Evolutionary conservation across 2,113 vertebrate genomes (phyloP), one percentile per base, ranked within the genome.

Genomic region (Callithrix jacchus): DNA sequence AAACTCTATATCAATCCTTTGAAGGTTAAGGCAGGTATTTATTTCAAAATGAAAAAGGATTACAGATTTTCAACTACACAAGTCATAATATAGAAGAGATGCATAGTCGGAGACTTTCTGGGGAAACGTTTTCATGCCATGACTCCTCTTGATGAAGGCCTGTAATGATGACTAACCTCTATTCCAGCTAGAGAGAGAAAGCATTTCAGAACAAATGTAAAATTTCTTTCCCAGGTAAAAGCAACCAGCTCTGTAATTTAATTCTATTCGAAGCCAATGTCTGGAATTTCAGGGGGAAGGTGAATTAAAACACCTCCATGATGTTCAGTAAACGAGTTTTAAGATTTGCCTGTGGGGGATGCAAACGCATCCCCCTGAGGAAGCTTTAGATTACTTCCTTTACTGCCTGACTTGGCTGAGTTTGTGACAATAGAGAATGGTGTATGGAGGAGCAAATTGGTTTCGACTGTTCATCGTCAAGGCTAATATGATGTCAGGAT

Each of bases 41-140:
- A 96, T 98, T 98, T 98, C 93, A 89, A 93, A 92, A 96, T 93
- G 94, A 95, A 98, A 96, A 64, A 95, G 30, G 93, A 96, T 98
- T 94, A 94, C 49, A 96, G 73, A 91, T 95, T 97, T 95, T 87
- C 89, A 87, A 49, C 37, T 80, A 87, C 12, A 30, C 7, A 71
- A 83, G 71, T 91, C 32, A 35, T 64, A 16, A 2, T 70, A 96
- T 18, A 87, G 80, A 80, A 68, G 93, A 91, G n/a, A 92, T 3
- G 0, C 64, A 77, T 64, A 23, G 35, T 64, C 35, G 56, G 74
- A 91, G 49, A 76, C 64, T 76, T 97, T 94, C 32, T 80, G 88
- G 52, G 94, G 90, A 82, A 35, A 93, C 87, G n/a, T 93, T 85
- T 84, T 88, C 11, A 1, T 97, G 94, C 71, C 84, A 87, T 91